Evolutionary conservation across 2,797 vertebrate genomes (phyloP).

Genomic region (Allobates femoralis): DNA sequence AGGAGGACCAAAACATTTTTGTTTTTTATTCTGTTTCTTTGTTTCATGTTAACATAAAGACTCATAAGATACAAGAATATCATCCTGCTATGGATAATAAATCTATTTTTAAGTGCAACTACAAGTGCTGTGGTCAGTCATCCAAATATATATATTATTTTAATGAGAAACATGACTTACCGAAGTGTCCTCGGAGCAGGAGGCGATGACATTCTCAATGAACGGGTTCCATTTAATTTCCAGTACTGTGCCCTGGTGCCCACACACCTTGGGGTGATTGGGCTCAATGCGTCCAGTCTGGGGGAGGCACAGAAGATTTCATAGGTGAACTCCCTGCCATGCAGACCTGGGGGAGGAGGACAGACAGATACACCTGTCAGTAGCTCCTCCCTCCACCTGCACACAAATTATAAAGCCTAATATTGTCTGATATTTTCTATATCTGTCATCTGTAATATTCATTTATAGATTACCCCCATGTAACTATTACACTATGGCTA

Average conservation of each 20-base stretch:
- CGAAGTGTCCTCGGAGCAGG: conserved; percentile 95
- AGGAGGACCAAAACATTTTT: no score
- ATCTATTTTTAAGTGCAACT: no score
- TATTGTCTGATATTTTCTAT: background rate
- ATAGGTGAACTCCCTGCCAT: conserved; percentile 41
- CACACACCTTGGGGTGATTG: conserved; percentile 93
- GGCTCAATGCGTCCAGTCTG: conserved; percentile 92
- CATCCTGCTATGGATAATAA: no score
- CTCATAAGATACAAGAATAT: no score
- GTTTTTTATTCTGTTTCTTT: no score
- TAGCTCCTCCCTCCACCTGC: conserved; percentile 59
- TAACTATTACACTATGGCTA: no score
- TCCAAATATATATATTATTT: no score
- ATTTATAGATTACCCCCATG: background rate
- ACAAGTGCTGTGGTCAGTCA: no score
- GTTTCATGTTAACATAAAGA: no score
- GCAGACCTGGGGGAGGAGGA: conserved; percentile 60
- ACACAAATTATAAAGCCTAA: conserved; percentile 8
- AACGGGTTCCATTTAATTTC: conserved; percentile 99
- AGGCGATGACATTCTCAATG: conserved; percentile 95
- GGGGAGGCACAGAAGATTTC: conserved; percentile 59
- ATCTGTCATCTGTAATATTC: background rate
- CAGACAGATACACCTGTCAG: conserved; percentile 61
- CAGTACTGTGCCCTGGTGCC: conserved; percentile 95
- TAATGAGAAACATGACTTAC: conserved; percentile 75